Evolutionary conservation across 37 sponge, comb jelly and placozoan genomes (phyloP), one percentile per base, ranked within the genome.

Genomic region (Chondrilla cf. caribensis): DNA sequence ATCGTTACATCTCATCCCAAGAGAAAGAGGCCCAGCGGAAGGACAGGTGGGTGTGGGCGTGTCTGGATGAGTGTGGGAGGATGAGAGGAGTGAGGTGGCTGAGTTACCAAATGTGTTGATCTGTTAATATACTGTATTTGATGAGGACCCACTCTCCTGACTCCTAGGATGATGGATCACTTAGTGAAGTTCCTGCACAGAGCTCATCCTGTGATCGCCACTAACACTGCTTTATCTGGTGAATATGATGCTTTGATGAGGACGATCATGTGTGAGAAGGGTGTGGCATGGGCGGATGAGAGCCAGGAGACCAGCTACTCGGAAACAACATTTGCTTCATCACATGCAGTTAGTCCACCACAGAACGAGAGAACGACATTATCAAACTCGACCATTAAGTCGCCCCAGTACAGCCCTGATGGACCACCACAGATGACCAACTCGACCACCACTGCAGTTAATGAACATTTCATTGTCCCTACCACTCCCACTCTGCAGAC

Each of bases 281-380:
- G 79, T 4, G 92, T 91, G 42, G 83, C 80, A 44, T 91, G 92
- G 92, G 89, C 89, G 2, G 89, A 91, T 58, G 77, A 85, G 73
- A 91, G 71, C 33, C 35, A 33, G n/a, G 68, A 67, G 7, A 67
- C 32, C 1, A 26, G 68, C 32, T 29, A 4, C 35, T 3, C 17
- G 2, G 35, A 67, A 17, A 29, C 1, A 1, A 67, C 35, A 29
- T 33, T 29, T 28, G 1, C 32, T 18, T 6, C 68, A 28, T 29
- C 35, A 3, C 29, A 33, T 26, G 3, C 32, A 1, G 2, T 33
- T 3, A 28, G 35, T 33, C 68, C 68, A 28, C 35, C 68, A 26
- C 14, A n/a, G 31, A 67, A 29, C 29, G 31, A 67, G 4, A 28
- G 35, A 29, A n/a, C 35, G 4, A 67, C 31, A n/a, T 1, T 28